Evolutionary conservation across 1,140 invertebrate species (phyloP), one percentile per base, ranked within the genome.

Genomic region (Colletes latitarsis): DNA sequence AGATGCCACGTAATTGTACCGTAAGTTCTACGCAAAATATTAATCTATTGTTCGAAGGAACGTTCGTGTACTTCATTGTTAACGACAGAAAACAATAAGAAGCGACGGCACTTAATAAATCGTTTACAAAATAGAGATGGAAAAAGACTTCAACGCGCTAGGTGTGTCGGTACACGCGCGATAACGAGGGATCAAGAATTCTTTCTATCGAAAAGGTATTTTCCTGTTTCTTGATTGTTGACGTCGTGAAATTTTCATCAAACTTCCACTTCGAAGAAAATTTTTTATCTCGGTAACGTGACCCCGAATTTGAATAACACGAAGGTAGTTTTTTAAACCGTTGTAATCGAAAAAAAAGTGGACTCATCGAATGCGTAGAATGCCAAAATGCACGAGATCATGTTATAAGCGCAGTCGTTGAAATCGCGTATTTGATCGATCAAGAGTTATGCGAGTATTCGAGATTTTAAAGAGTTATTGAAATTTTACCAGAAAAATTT

Each of bases 81-180:
- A 68, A 66, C 49, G n/a, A 52, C 21, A 14, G 15, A 30, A 57
- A 71, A 73, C 53, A 46, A 4, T 39, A n/a, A 19, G 17, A 9
- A 55, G 6, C n/a, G 1, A 6, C n/a, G 1, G 10, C n/a, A 14
- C 39, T 8, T 46, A 64, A 46, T 46, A 46, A 46, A 69, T 69
- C 74, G 41, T 69, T 66, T 57, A 19, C 30, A 43, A 64, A 49
- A 12, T 46, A 53, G 43, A 21, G 43, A 46, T 39, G 19, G 53
- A 41, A 17, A 43, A 80, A 80, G 71, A 80, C 53, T 75, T 80
- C 17, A 79, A 79, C 70, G 77, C 77, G 41, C 62, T 66, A 43
- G 73, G 43, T 55, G 53, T 19, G 49, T 15, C 30, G 3, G 58
- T 53, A 49, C 17, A 19, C 21, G 68, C 57, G 43, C 17, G 9